These are phyloP conservation scores for Leptothorax acervorum DNA, from an alignment of 2,888 invertebrate species.

Conservation along the genomic window DNA sequence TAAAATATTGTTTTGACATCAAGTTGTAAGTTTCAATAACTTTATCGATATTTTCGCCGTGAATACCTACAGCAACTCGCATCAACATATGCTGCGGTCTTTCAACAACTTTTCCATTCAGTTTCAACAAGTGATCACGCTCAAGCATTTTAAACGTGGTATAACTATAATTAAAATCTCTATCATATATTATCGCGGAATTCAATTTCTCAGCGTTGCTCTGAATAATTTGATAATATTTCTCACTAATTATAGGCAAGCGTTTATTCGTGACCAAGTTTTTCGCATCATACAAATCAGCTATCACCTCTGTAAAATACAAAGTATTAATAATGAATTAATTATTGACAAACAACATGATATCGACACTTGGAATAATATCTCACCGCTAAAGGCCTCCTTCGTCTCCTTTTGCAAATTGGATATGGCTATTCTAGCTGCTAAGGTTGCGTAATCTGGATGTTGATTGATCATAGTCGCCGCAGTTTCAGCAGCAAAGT, in stretches of 20 bases:
- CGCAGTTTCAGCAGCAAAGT: conserved; percentile 98
- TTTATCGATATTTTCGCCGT: conserved; percentile 95
- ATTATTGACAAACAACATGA: background rate
- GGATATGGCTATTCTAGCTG: conserved; percentile 97
- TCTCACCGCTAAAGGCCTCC: conserved; percentile 94
- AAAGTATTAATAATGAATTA: background rate
- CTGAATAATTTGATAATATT: conserved; percentile 92
- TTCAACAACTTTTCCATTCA: conserved; percentile 96
- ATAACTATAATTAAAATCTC: conserved; percentile 98
- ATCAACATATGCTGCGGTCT: conserved; percentile 99
- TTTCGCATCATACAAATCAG: conserved; percentile 92
- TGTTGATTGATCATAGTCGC: conserved; percentile 98
- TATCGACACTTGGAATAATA: background rate
- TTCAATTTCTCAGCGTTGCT: conserved; percentile 95
- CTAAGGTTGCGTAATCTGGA: conserved; percentile 97
- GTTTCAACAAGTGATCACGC: conserved; percentile 96
- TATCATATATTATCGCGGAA: conserved; percentile 97
- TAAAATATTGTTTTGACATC: conserved; percentile 97
- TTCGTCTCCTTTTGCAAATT: conserved; percentile 99
- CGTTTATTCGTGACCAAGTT: conserved; percentile 90
- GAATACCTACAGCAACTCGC: conserved; percentile 98
- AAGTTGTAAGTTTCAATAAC: conserved; percentile 98
- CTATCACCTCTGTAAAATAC: conserved; percentile 93
- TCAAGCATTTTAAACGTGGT: conserved; percentile 99
- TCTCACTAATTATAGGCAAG: conserved; percentile 94